Conservation (phyloP, 2,888 invertebrate genomes). For the Ptychoptera albimana region DNA sequence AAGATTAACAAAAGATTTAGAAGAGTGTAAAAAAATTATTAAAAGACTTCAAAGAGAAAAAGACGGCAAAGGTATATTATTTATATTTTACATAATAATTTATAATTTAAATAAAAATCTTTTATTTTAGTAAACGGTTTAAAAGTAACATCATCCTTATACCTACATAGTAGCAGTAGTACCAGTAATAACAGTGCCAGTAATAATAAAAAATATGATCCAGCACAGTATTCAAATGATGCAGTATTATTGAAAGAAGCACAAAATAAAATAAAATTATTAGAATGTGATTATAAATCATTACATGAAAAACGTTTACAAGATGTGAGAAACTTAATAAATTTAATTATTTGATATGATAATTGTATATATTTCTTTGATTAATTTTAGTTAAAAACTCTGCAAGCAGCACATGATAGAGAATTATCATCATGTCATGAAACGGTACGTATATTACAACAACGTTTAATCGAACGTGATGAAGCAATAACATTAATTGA, state of each 20-base stretch:
- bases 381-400: slow-evolving; percentile 49
- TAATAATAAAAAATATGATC: slow-evolving; percentile 23
- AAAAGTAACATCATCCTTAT: too few relatives aligned
- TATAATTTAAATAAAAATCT: too few relatives aligned
- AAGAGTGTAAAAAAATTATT: slow-evolving; percentile 60
- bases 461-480: slow-evolving; percentile 27
- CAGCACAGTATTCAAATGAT: slow-evolving; percentile 25
- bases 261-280: slow-evolving; percentile 48
- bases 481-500: slow-evolving; percentile 25
- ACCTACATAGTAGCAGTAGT: too few relatives aligned
- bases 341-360: not conserved
- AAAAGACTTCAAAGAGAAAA: slow-evolving; percentile 59
- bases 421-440: slow-evolving; percentile 38
- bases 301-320: slow-evolving; percentile 63
- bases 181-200: too few relatives aligned
- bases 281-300: slow-evolving; percentile 59
- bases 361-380: not conserved
- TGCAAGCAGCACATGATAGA: slow-evolving; percentile 55
- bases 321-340: slow-evolving; percentile 43
- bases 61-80: slow-evolving; percentile 34
- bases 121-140: too few relatives aligned
- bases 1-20: slow-evolving; percentile 57
- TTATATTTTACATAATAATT: not conserved
- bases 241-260: slow-evolving; percentile 24
- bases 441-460: slow-evolving; percentile 27